Evolutionary conservation across 2,797 vertebrate species (phyloP), one percentile per base, ranked within the genome.

Genomic region (Myripristis jacobus): DNA sequence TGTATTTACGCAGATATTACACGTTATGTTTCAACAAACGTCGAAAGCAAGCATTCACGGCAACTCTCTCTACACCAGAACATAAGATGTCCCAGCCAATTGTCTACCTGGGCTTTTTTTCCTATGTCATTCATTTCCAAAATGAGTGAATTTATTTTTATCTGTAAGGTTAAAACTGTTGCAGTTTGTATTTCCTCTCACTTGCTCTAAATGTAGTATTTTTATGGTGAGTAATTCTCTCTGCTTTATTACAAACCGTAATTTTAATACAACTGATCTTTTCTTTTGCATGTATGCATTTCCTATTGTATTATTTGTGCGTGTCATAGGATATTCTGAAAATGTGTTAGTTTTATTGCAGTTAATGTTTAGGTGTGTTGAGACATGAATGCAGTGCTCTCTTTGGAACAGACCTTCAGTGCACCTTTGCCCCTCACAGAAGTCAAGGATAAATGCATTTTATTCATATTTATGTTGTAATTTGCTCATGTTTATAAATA

Each of bases 401-500:
- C 56, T 70, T 27, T 75, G 53, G 41, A 73, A 63, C 51, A 58
- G 48, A 56, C 63, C 13, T 59, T 75, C 18, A 54, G 10, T 18
- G 5, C 41, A 18, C 3, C 4, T 60, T 69, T 79, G 74, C 31
- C 27, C 29, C 72, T 85, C 66, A 63, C 70, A 55, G 72, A 27
- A 58, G 73, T 66, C 44, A 76, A 73, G 47, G 79, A 78, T 66
- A 61, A 77, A 73, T 54, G 24, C 11, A 57, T 44, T 57, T 75
- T 81, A 75, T 72, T 41, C 12, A 78, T 86, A 80, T 86, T 84
- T 79, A 75, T 83, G 59, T 66, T 70, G 58, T 75, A 72, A 85
- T 88, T 87, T 84, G 54, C 73, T 67, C 65, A 61, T 86, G 79
- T 87, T 90, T 75, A 66, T 79, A 80, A 79, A 50, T 73, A 47